Evolutionary conservation across 64 coral and sea anemone species (phyloP), one percentile per base, ranked within the genome.

Genomic region (Catalaphyllia jardinei): DNA sequence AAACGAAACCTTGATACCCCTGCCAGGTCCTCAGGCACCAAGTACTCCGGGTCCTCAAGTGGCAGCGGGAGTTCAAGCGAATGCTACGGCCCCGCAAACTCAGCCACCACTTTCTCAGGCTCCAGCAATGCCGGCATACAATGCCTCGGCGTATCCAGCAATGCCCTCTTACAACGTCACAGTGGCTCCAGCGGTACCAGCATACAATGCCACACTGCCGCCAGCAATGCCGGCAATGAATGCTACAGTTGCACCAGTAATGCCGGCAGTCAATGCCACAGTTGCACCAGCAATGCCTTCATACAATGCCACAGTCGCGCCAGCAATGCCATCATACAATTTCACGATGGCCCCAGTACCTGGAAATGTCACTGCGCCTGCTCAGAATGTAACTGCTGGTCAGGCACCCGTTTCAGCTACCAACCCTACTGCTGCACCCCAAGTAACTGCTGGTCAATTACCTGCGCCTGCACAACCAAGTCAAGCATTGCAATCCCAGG

Each of bases 391-490:
- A 75, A 52, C 57, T 35, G 31, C 92, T 62, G 38, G 22, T 10
- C 52, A 73, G 75, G 10, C 79, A 62, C 75, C 35, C 30, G 54
- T 60, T 11, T 22, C 63, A 51, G 87, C 10, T 15, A 63, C 63
- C 39, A 24, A 4, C 38, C 74, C 75, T 42, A 16, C 87, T 42
- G 33, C 52, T 67, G 31, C 74, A 60, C n/a, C 74, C 46, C 83
- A 72, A 67, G 60, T 35, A 27, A 67, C 73, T 20, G 77, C 19
- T 38, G 75, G 7, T 63, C 31, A 29, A 27, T 84, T 35, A n/a
- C 74, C 85, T 28, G 75, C 84, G 20, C 77, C 86, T 52, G 33
- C 22, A 25, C 92, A 72, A 49, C 63, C 78, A 38, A 74, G 69
- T 85, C 31, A 82, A 30, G 1, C 46, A 42, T 49, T 39, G 61